Percentiles rank a stretch among this genome's conserved stretches.
Evolutionary conservation across 2,888 invertebrate genomes (phyloP).

Genomic region (Parnassius apollo): DNA sequence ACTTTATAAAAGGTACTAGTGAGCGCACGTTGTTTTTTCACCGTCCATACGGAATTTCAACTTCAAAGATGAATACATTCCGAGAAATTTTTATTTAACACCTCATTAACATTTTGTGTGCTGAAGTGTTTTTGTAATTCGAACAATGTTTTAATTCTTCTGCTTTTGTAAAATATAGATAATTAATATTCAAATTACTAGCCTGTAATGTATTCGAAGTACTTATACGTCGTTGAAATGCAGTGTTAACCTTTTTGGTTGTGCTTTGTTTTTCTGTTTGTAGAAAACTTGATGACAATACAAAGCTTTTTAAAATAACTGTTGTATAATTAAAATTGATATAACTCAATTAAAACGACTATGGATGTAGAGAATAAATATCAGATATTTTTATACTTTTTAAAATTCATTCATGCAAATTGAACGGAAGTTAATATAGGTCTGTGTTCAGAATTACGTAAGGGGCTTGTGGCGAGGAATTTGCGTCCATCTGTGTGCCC

Average conservation of each 20-base stretch:
- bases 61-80: slow-evolving; percentile 20
- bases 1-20: slow-evolving; percentile 45
- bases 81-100: slow-evolving; percentile 20
- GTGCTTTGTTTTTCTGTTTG: neutral
- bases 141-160: neutral
- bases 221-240: neutral
- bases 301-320: slow-evolving; percentile 8
- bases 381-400: slow-evolving; percentile 13
- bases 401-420: slow-evolving; percentile 6
- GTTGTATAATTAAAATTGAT: slow-evolving; percentile 6
- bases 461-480: slow-evolving; percentile 32
- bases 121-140: slow-evolving; percentile 8
- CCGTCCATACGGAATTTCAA: slow-evolving; percentile 17
- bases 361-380: neutral
- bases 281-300: slow-evolving; percentile 2
- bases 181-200: neutral
- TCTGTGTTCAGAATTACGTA: slow-evolving; percentile 23
- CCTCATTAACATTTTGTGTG: slow-evolving; percentile 23
- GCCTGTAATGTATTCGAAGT: neutral
- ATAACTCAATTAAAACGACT: slow-evolving; percentile 7
- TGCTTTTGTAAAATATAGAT: neutral
- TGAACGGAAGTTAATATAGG: slow-evolving; percentile 23
- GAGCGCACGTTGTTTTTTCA: slow-evolving; percentile 28
- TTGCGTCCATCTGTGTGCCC: slow-evolving; percentile 31
- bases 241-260: neutral